A percentile compares a stretch with the other conserved stretches of the same genome.
These are phyloP conservation scores for Nycticryphes semicollaris DNA, from an alignment of 2,113 vertebrate species.

Conservation along the genomic window DNA sequence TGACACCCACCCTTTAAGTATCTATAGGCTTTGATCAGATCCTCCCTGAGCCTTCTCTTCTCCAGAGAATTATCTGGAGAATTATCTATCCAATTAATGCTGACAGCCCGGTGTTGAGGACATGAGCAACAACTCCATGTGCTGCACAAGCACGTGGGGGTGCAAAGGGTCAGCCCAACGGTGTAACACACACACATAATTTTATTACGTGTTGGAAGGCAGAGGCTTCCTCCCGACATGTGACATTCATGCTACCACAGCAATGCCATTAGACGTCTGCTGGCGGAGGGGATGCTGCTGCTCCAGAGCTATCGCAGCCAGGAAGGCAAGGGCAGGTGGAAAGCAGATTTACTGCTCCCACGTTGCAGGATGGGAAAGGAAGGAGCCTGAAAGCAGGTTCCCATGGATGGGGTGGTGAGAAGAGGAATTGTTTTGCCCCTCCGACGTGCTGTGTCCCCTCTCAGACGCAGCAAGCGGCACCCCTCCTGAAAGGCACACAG, in stretches of 20 bases:
- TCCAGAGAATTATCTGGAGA: too few relatives aligned
- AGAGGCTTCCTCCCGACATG: not conserved
- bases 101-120: not conserved
- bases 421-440: not conserved
- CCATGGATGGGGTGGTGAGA: not conserved
- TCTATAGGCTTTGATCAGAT: too few relatives aligned
- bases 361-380: not conserved
- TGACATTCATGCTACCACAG: not conserved
- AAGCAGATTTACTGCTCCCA: not conserved
- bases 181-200: not conserved
- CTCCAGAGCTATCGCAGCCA: not conserved
- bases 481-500: not conserved
- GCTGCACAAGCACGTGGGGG: fast-evolving
- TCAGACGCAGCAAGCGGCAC: not conserved
- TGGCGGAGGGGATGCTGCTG: not conserved
- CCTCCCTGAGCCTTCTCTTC: too few relatives aligned
- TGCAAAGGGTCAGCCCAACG: not conserved
- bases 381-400: not conserved
- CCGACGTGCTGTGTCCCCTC: fast-evolving
- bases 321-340: not conserved
- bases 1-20: too few relatives aligned
- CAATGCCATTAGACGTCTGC: not conserved
- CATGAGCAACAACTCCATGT: not conserved
- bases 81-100: too few relatives aligned
- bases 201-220: not conserved